These are phyloP conservation scores for Orchesella flavescens DNA, from an alignment of 2,888 invertebrate species.

Conservation along the genomic window DNA sequence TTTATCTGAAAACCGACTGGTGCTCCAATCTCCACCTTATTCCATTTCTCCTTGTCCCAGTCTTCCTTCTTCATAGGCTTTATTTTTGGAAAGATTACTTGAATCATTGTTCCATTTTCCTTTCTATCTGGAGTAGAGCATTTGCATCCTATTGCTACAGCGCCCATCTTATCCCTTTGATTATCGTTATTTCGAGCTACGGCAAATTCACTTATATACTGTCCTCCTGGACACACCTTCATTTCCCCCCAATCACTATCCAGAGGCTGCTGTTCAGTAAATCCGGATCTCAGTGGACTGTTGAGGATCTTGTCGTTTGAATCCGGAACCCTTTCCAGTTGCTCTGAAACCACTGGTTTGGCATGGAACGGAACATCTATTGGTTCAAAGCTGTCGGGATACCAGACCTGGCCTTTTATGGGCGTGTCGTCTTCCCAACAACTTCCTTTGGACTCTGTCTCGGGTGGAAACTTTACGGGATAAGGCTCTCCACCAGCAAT, in stretches of 20 bases:
- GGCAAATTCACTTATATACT: background rate
- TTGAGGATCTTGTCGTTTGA: background rate
- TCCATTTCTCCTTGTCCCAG: background rate
- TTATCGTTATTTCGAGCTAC: background rate
- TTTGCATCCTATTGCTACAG: background rate
- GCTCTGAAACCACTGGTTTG: constrained; percentile 1
- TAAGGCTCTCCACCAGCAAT: background rate
- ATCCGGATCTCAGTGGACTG: background rate
- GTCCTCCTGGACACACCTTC: constrained; percentile 8
- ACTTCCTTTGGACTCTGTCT: background rate
- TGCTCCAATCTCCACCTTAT: background rate
- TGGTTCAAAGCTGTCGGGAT: background rate
- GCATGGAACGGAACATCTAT: constrained; percentile 15
- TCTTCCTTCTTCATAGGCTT: background rate
- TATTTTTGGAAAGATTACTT: too few species aligned
- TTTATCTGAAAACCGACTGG: constrained; percentile 13
- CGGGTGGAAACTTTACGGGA: background rate
- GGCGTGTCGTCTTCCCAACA: constrained; percentile 19
- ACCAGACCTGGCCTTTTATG: background rate
- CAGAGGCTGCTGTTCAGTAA: background rate
- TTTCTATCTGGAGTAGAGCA: background rate
- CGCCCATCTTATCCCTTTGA: background rate
- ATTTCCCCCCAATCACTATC: background rate
- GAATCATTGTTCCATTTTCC: background rate
- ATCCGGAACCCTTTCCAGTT: background rate